A percentile compares a stretch with the other conserved stretches of the same genome.
Conservation (phyloP, 2,113 vertebrate genomes). For the Oreocharis arfaki region DNA sequence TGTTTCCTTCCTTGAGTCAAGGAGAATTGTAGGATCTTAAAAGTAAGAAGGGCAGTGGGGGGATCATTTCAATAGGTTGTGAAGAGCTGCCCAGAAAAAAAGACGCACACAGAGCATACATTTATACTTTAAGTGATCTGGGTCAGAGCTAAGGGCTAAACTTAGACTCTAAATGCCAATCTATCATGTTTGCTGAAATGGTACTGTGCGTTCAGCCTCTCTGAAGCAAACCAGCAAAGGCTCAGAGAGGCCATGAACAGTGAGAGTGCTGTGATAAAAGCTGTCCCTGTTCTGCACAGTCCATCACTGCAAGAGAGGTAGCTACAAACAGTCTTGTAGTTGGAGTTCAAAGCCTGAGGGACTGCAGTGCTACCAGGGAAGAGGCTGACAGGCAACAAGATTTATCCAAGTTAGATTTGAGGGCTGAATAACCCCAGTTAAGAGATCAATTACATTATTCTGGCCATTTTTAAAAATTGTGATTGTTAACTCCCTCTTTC, state of each 20-base stretch:
- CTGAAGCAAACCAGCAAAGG: not conserved
- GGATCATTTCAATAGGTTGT: not conserved
- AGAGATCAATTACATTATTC: not conserved
- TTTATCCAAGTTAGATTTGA: not conserved
- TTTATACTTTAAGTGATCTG: conserved; percentile 37
- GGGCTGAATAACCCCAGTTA: not conserved
- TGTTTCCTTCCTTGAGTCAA: not conserved
- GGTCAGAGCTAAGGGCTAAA: conserved; percentile 44
- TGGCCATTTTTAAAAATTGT: not conserved
- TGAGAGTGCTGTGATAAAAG: not conserved
- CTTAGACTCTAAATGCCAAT: conserved; percentile 34
- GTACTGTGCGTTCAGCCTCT: not conserved
- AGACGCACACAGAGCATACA: conserved; percentile 17
- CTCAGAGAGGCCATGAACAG: not conserved
- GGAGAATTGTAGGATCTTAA: not conserved
- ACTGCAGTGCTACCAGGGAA: not conserved
- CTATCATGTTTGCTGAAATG: not conserved
- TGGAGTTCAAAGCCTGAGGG: not conserved
- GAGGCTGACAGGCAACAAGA: not conserved
- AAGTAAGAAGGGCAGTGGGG: not conserved
- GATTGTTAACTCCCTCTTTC: not conserved
- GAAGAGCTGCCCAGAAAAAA: conserved; percentile 8
- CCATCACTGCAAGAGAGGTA: not conserved
- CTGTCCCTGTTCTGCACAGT: not conserved
- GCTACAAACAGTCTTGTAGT: not conserved